These are phyloP conservation scores for Seira musarum DNA, from an alignment of 2,888 invertebrate species.

Conservation along the genomic window DNA sequence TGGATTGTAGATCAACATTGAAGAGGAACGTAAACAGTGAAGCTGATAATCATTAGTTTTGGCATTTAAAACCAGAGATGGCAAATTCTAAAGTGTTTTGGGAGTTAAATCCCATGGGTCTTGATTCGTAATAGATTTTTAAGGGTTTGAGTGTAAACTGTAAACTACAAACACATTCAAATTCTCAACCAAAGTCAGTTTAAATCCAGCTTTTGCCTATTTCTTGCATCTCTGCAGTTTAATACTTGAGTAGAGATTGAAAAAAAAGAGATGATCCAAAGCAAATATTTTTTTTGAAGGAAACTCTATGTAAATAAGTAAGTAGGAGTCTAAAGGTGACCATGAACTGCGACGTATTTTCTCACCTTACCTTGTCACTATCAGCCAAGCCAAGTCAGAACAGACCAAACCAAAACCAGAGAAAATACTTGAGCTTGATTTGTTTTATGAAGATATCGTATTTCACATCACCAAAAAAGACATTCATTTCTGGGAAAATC, in stretches of 20 bases:
- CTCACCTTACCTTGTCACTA: conserved; percentile 34
- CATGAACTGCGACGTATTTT: conserved; percentile 46
- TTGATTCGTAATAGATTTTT: background rate
- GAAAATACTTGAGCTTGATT: background rate
- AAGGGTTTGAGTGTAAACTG: background rate
- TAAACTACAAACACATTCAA: background rate
- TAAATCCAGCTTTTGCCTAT: too few relatives aligned
- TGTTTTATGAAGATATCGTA: background rate
- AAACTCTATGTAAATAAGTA: background rate
- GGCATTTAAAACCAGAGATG: too few relatives aligned
- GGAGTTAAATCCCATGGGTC: too few relatives aligned
- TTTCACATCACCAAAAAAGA: background rate
- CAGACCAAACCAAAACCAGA: too few relatives aligned
- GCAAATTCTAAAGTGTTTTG: too few relatives aligned
- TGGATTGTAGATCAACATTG: too few relatives aligned
- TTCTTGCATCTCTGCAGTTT: too few relatives aligned
- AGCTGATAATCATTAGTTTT: too few relatives aligned
- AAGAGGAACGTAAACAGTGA: too few relatives aligned
- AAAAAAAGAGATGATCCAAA: background rate
- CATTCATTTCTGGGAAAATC: background rate
- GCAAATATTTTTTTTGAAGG: background rate
- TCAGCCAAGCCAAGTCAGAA: too few relatives aligned
- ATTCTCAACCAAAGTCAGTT: too few relatives aligned
- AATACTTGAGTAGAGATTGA: too few relatives aligned
- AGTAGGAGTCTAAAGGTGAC: conserved; percentile 13